phyloP scores from a whole-genome alignment of 2,888 invertebrate genomes.

The Pteria penguin region DNA sequence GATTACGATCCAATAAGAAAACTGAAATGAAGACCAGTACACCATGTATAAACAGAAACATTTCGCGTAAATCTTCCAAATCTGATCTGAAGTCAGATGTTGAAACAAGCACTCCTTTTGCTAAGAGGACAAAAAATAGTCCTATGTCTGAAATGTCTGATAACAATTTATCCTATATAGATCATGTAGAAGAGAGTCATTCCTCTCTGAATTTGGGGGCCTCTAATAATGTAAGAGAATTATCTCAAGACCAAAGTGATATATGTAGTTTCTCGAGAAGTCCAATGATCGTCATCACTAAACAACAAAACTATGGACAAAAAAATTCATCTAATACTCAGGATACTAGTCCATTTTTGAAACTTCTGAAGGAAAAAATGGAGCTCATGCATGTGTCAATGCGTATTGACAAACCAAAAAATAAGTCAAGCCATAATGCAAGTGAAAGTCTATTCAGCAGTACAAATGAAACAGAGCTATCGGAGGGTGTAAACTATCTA shows the following conservation, averaged over 20 bases:
- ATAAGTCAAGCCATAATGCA: not conserved
- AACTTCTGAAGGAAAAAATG: slow-evolving; percentile 51
- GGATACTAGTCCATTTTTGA: slow-evolving; percentile 26
- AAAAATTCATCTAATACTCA: not conserved
- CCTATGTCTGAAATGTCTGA: not conserved
- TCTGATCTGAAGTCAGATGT: slow-evolving; percentile 29
- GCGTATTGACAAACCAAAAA: slow-evolving; percentile 16
- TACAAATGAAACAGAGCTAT: slow-evolving; percentile 2
- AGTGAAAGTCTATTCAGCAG: slow-evolving; percentile 35
- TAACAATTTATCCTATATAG: slow-evolving; percentile 55
- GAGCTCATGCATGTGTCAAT: slow-evolving; percentile 38
- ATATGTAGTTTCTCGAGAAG: not conserved
- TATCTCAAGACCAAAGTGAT: not conserved
- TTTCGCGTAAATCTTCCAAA: not conserved
- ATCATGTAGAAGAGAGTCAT: not conserved
- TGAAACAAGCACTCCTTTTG: slow-evolving; percentile 67
- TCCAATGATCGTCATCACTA: not conserved
- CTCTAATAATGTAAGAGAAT: not conserved
- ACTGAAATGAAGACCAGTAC: not conserved
- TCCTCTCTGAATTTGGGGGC: not conserved
- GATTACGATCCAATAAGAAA: not conserved
- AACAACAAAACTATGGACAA: not conserved
- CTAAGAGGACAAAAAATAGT: slow-evolving; percentile 43
- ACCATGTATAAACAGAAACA: not conserved
- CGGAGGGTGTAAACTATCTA: not conserved